A percentile compares a stretch with the other conserved stretches of the same genome.
Conservation (phyloP, 2,113 vertebrate species). For the Cettia cetti region DNA sequence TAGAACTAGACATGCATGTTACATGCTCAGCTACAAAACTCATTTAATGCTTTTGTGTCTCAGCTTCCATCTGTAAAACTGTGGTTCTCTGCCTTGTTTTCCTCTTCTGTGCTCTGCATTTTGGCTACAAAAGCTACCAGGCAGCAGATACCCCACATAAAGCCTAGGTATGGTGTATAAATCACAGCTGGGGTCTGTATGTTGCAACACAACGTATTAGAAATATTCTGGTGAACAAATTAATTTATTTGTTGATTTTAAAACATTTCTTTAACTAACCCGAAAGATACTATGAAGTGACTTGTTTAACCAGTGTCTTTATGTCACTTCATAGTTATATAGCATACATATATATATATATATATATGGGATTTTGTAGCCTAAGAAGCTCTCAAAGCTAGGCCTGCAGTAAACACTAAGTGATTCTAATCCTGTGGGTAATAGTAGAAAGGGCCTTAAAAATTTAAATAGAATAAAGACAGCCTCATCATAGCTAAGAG, state of each 20-base stretch:
- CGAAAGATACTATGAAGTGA: not conserved
- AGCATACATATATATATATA: not conserved
- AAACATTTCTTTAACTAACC: not conserved
- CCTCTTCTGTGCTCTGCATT: not conserved
- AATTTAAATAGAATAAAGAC: not conserved
- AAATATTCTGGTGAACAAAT: not conserved
- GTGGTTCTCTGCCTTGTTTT: not conserved
- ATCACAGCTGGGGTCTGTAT: not conserved
- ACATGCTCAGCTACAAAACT: not conserved
- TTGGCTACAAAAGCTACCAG: not conserved
- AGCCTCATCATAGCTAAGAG: not conserved
- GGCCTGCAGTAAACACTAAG: not conserved
- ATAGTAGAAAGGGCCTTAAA: not conserved
- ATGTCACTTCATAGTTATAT: not conserved
- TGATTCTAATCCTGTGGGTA: not conserved
- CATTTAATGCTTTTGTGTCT: not conserved
- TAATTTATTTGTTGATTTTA: not conserved
- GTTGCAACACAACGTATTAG: not conserved
- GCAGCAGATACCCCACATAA: not conserved
- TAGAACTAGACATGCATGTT: not conserved
- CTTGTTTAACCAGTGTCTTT: not conserved
- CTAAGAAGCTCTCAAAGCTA: not conserved
- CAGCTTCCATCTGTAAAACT: not conserved
- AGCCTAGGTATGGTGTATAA: accelerated
- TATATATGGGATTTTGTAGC: not conserved